These are phyloP conservation scores for Melanogrammus aeglefinus DNA, from an alignment of 2,797 vertebrate species.

Conservation along the genomic window DNA sequence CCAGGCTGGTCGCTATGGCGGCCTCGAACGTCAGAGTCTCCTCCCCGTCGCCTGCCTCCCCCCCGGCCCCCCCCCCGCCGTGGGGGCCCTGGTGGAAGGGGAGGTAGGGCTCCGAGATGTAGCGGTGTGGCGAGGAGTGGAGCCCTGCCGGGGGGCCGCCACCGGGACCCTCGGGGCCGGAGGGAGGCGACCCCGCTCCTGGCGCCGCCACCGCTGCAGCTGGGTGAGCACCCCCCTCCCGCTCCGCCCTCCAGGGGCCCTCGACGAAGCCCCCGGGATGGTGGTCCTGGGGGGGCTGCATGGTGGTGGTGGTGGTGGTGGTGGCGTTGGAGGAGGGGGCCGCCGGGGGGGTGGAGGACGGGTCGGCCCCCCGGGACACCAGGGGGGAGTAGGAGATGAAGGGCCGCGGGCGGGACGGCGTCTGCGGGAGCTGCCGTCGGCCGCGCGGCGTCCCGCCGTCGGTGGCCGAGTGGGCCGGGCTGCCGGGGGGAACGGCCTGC, in stretches of 20 bases:
- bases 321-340: slow-evolving; percentile 67
- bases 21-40: slow-evolving; percentile 94
- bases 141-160: slow-evolving; percentile 63
- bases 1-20: slow-evolving; percentile 88
- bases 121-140: slow-evolving; percentile 86
- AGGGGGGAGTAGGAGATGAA: slow-evolving; percentile 93
- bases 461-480: slow-evolving; percentile 82
- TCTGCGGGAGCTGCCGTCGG: slow-evolving; percentile 91
- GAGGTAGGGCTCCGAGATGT: slow-evolving; percentile 97
- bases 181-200: slow-evolving; percentile 55
- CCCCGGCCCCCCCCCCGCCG: slow-evolving; percentile 48
- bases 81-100: slow-evolving; percentile 83
- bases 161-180: slow-evolving; percentile 50
- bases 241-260: slow-evolving; percentile 51
- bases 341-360: slow-evolving; percentile 57
- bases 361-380: slow-evolving; percentile 77
- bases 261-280: slow-evolving; percentile 59
- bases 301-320: slow-evolving; percentile 72
- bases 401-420: slow-evolving; percentile 90
- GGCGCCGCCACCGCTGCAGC: slow-evolving; percentile 38
- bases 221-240: slow-evolving; percentile 62
- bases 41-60: slow-evolving; percentile 78
- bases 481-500: slow-evolving; percentile 82
- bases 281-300: slow-evolving; percentile 63
- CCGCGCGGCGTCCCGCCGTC: slow-evolving; percentile 87